phyloP scores from a whole-genome alignment of 1,140 invertebrate genomes.

The Drosophila parvula region DNA sequence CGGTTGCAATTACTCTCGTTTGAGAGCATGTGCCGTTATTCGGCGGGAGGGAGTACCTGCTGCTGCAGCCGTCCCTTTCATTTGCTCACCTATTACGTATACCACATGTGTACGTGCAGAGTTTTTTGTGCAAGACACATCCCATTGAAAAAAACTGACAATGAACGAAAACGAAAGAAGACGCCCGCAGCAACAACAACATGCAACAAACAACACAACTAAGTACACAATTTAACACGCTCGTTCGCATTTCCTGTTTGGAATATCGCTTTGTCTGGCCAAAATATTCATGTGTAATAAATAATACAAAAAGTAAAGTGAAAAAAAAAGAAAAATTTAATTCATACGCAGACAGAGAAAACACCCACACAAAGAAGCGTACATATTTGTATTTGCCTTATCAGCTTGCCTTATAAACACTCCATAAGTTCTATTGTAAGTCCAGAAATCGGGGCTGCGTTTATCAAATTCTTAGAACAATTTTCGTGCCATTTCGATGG shows the following conservation, averaged over 20 bases:
- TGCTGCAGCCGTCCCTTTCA: constrained; percentile 18
- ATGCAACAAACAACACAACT: constrained; percentile 32
- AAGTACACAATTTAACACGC: constrained; percentile 73
- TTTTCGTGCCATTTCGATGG: constrained; percentile 48
- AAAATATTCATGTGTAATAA: constrained; percentile 62
- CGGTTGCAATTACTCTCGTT: constrained; percentile 9
- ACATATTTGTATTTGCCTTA: constrained; percentile 52
- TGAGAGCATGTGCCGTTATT: constrained; percentile 28
- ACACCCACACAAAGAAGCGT: constrained; percentile 20
- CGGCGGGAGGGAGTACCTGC: not conserved
- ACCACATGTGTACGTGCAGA: constrained; percentile 25
- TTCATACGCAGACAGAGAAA: constrained; percentile 52
- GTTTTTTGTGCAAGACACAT: constrained; percentile 44
- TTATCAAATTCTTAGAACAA: constrained; percentile 75
- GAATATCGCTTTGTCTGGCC: constrained; percentile 72
- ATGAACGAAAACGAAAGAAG: constrained; percentile 43
- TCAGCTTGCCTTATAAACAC: constrained; percentile 20
- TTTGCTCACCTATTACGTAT: constrained; percentile 41
- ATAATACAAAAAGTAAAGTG: constrained; percentile 5
- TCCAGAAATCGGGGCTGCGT: constrained; percentile 18
- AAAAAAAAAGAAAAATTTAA: constrained; percentile 54
- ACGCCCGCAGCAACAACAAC: constrained; percentile 31
- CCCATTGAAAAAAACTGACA: constrained; percentile 61
- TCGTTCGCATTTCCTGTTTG: constrained; percentile 79
- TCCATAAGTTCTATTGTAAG: constrained; percentile 33